phyloP scores from a whole-genome alignment of 2,888 invertebrate species.

The Eumacrocentrus americanus region DNA sequence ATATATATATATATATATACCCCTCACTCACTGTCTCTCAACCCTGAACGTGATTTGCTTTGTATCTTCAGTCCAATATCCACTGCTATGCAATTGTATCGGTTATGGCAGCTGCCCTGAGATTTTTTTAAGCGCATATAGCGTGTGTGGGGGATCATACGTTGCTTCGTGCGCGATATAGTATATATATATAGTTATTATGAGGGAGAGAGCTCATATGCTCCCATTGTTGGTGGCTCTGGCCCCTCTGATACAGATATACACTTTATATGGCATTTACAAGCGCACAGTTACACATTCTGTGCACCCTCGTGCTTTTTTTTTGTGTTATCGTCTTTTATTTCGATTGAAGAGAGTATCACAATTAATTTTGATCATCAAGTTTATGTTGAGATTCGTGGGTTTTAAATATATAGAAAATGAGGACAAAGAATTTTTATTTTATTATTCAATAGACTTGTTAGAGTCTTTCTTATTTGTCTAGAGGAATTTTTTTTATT shows the following conservation, averaged over 20 bases:
- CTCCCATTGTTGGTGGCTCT: conserved; percentile 49
- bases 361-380: neutral
- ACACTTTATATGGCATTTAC: conserved; percentile 23
- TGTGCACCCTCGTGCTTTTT: neutral
- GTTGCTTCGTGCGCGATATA: conserved; percentile 48
- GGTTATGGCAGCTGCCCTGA: conserved; percentile 53
- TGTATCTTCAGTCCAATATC: conserved; percentile 18
- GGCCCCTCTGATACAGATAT: conserved; percentile 52
- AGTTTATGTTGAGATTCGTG: neutral
- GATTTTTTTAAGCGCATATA: conserved; percentile 31
- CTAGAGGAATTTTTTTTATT: neutral
- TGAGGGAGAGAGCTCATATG: conserved; percentile 52
- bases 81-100: conserved; percentile 51
- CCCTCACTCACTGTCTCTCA: neutral
- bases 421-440: neutral
- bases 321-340: neutral
- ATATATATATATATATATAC: neutral
- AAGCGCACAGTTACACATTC: conserved; percentile 16
- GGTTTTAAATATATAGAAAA: neutral
- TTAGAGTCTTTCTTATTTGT: neutral
- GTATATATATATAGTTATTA: too few relatives aligned
- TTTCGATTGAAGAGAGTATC: conserved; percentile 14
- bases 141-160: conserved; percentile 34
- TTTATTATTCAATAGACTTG: neutral
- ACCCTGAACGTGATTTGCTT: conserved; percentile 14